These are phyloP conservation scores for Aphis gossypii DNA, from an alignment of 1,140 invertebrate species.

Conservation along the genomic window DNA sequence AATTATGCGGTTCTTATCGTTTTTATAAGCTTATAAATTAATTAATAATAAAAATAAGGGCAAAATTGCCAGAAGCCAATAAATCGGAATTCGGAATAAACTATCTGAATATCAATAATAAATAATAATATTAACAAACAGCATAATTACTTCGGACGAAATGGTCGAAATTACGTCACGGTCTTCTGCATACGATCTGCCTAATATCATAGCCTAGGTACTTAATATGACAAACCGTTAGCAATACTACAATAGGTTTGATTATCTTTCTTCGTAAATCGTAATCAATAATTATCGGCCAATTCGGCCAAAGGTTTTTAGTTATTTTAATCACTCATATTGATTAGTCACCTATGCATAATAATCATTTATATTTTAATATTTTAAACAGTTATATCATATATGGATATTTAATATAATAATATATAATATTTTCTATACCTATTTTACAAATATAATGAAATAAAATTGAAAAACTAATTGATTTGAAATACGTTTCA, in stretches of 20 bases:
- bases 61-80: not conserved
- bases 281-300: not conserved
- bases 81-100: not conserved
- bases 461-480: not conserved
- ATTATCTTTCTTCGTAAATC: constrained; percentile 1
- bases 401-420: not conserved
- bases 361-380: not conserved
- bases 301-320: not conserved
- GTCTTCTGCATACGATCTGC: not conserved
- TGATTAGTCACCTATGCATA: not conserved
- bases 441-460: not conserved
- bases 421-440: not conserved
- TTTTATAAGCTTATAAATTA: not conserved
- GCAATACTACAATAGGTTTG: not conserved
- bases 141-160: not conserved
- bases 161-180: not conserved
- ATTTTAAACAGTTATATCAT: not conserved
- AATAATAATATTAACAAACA: not conserved
- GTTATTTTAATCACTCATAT: not conserved
- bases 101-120: not conserved
- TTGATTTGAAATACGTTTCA: not conserved
- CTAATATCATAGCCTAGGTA: not conserved
- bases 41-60: not conserved
- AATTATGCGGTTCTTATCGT: not conserved
- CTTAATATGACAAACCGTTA: not conserved